A percentile compares a stretch with the other conserved stretches of the same genome.
phyloP scores from a whole-genome alignment of 2,888 invertebrate species.

The Caenorhabditis sp. region DNA sequence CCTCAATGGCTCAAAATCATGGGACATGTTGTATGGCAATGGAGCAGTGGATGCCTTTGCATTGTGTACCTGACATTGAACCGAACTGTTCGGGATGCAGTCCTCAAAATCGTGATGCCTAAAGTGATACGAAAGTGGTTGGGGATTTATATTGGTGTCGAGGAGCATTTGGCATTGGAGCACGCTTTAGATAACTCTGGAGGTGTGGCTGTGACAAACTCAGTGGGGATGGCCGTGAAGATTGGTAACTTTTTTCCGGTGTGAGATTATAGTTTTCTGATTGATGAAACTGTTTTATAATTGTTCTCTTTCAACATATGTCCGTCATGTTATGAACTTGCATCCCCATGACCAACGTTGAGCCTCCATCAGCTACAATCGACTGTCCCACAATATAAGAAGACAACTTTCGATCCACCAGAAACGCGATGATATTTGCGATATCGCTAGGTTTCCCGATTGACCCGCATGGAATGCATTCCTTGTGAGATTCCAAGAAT shows the following conservation, averaged over 20 bases:
- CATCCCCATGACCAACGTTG: constrained; percentile 28
- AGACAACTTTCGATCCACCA: constrained; percentile 55
- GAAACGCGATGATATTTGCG: constrained; percentile 55
- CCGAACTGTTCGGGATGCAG: constrained; percentile 6
- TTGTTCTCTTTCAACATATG: constrained; percentile 21
- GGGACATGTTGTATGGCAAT: neutral
- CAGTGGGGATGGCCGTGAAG: neutral
- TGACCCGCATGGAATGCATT: constrained; percentile 39
- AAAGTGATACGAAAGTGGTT: neutral
- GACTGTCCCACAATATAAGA: constrained; percentile 1
- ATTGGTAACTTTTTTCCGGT: no score
- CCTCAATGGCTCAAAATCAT: constrained; percentile 2
- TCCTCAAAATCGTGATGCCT: constrained; percentile 1
- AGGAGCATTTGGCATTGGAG: constrained; percentile 12
- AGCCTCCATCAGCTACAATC: constrained; percentile 1
- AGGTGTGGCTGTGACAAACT: neutral
- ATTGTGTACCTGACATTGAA: constrained; percentile 2
- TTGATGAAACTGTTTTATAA: no score
- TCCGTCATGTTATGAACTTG: constrained; percentile 23
- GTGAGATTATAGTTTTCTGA: neutral
- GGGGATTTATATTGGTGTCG: constrained; percentile 4
- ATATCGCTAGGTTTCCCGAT: constrained; percentile 51
- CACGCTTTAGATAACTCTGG: neutral
- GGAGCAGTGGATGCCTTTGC: constrained; percentile 10
- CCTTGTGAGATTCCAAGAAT: neutral